Evolutionary conservation across 2,113 vertebrate species (phyloP), one percentile per base, ranked within the genome.

Genomic region (Larimichthys polyactis): DNA sequence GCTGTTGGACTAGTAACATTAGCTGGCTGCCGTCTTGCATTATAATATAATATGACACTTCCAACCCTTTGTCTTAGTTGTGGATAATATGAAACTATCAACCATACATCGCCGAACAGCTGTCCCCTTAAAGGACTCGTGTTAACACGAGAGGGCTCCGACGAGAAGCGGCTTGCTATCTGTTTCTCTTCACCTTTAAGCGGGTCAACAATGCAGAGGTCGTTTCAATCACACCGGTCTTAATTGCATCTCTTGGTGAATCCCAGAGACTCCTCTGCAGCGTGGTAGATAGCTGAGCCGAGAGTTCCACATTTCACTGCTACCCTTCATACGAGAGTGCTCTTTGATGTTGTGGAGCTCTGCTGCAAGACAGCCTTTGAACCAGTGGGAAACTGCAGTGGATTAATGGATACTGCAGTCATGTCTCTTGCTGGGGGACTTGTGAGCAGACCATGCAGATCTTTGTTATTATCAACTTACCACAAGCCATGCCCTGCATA

Each of bases 401-500:
- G 89, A 90, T 93, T 90, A 89, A 90, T 92, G 90, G 91, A 87
- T 87, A 87, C 83, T 88, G 87, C 85, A 90, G 86, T 88, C 76
- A 72, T 82, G 81, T 87, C 79, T 90, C 79, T 90, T 75, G 83
- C 89, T 89, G 84, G 89, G 81, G 89, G 85, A 29, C 29, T 86
- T 90, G 84, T 86, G 88, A 83, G 74, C 75, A 78, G 74, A 87
- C 83, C 86, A 81, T 83, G 81, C 83, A 85, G 77, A 93, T 89
- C 83, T 86, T 84, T 90, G 81, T 90, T 88, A 76, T 70, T 77
- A 88, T 91, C 79, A 87, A 81, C 54, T 78, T 78, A 71, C 69
- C 71, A 82, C 63, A 80, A 75, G 75, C 67, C 75, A 60, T 62
- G 85, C 71, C 71, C 75, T 29, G 69, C 76, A 71, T 71, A 44